phyloP scores from a whole-genome alignment of 2,888 invertebrate genomes.

The Leptopilina syphax region DNA sequence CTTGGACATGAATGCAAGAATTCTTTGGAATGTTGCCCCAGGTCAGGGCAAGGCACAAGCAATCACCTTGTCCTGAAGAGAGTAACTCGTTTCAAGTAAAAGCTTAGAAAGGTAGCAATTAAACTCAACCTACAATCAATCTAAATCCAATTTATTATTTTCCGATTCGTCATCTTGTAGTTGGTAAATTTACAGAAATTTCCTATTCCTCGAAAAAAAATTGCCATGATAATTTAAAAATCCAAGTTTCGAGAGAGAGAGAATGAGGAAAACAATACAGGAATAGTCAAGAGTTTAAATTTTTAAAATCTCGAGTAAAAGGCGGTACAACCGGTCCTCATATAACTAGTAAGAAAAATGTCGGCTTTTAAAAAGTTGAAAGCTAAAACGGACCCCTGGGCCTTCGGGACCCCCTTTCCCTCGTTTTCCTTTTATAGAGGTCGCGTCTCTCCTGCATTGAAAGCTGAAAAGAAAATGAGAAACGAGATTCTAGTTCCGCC shows the following conservation, averaged over 20 bases:
- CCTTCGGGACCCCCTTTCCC: slow-evolving; percentile 20
- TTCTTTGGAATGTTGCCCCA: slow-evolving; percentile 38
- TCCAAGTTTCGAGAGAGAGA: not conserved
- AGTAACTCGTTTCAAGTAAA: slow-evolving; percentile 38
- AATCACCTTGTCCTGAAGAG: slow-evolving; percentile 40
- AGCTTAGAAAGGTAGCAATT: slow-evolving; percentile 38
- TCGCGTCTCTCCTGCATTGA: not conserved
- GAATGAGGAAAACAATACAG: no score
- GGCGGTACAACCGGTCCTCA: not conserved
- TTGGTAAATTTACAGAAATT: no score
- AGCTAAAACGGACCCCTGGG: slow-evolving; percentile 20
- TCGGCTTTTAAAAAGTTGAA: slow-evolving; percentile 8
- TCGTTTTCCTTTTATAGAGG: slow-evolving; percentile 32
- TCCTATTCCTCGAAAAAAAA: not conserved
- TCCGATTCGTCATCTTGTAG: no score
- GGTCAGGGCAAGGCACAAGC: slow-evolving; percentile 36
- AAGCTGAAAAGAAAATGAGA: slow-evolving; percentile 30
- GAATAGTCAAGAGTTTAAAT: not conserved
- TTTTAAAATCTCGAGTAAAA: slow-evolving; percentile 2
- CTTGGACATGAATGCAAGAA: not conserved
- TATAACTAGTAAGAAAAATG: not conserved
- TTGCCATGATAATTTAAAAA: no score
- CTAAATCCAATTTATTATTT: slow-evolving; percentile 1
- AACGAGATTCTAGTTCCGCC: not conserved
- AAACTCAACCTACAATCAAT: not conserved